Base-by-base conservation (phyloP, 2,113 vertebrate genomes). In the Recurvirostra avosetta region DNA sequence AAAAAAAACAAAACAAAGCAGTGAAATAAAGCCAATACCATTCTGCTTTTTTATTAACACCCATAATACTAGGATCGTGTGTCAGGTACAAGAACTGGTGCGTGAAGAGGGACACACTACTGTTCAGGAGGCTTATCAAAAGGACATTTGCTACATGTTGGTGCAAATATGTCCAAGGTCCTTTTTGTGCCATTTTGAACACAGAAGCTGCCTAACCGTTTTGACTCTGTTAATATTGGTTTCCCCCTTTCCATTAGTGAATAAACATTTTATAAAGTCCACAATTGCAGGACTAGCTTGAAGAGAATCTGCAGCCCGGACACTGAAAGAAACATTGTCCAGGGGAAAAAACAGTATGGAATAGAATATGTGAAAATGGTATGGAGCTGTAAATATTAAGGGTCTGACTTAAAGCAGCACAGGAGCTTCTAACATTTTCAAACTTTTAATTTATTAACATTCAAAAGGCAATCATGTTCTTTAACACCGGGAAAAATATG, bases 101-200 rank as follows among this genome's bases (percentile, higher is more conserved):
- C 9, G 40, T n/a, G 71, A 30, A 61, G n/a, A 63, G 12, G 27
- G 23, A 66, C 26, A 80, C 13, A 49, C 14, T 34, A 20, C 30
- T 61, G 49, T 21, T 71, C 34, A 59, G 38, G 50, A 91, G 19
- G 61, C 21, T 50, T 59, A 56, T 8, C 36, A 68, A 40, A 55
- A 52, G 9, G 16, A 27, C 11, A 45, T 86, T 29, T 83, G 6
- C 19, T 73, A 53, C 3, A 73, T 0, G 0, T 12, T 45, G 8
- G 14, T 68, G 14, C 36, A 85, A 91, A 11, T 12, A 72, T 11
- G 12, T 40, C 23, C 40, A 75, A 53, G 30, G 12, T 67, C 32
- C 17, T 72, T 94, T 66, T 43, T 23, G 25, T 34, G 34, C 2
- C 36, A 62, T 49, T 93, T 59, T 82, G 78, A 93, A 63, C 0